A percentile compares a stretch with the other conserved stretches of the same genome.
Evolutionary conservation across 2,797 vertebrate species (phyloP).

Genomic region (Clarias fuscus): DNA sequence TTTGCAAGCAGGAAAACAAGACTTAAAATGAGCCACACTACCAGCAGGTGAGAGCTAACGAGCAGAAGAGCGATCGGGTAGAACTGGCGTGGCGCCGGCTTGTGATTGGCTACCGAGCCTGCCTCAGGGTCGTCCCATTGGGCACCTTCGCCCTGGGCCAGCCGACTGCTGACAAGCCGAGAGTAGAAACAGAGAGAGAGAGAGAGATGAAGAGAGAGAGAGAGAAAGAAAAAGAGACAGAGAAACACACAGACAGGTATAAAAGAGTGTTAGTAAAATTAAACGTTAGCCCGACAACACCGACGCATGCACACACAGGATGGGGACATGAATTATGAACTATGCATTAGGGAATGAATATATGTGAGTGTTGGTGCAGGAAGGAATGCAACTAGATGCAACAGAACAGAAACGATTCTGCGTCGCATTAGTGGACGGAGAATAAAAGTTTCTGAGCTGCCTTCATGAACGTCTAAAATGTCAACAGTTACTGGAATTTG

Average conservation of each 20-base stretch:
- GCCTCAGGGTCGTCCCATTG: constrained; percentile 96
- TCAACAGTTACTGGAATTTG: not conserved
- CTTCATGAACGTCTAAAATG: too few relatives aligned
- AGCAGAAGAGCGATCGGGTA: constrained; percentile 99
- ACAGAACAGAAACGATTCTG: too few relatives aligned
- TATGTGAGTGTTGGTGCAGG: not conserved
- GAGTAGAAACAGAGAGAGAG: constrained; percentile 65
- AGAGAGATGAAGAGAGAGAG: constrained; percentile 28
- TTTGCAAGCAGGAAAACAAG: constrained; percentile 99
- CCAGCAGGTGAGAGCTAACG: constrained; percentile 99
- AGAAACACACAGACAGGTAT: constrained; percentile 47
- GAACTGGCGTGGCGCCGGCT: constrained; percentile 99
- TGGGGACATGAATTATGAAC: not conserved
- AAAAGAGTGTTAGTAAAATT: constrained; percentile 64
- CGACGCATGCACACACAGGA: not conserved
- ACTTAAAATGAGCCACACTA: constrained; percentile 99
- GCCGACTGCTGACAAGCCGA: constrained; percentile 85
- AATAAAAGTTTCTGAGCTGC: not conserved
- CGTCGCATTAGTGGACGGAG: not conserved
- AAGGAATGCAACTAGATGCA: not conserved
- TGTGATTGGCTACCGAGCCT: constrained; percentile 91
- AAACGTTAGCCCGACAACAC: not conserved
- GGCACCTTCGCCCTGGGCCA: constrained; percentile 88
- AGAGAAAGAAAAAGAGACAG: constrained; percentile 28
- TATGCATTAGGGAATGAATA: not conserved